phyloP scores from a whole-genome alignment of 2,797 vertebrate species.

The Cyclopterus lumpus region DNA sequence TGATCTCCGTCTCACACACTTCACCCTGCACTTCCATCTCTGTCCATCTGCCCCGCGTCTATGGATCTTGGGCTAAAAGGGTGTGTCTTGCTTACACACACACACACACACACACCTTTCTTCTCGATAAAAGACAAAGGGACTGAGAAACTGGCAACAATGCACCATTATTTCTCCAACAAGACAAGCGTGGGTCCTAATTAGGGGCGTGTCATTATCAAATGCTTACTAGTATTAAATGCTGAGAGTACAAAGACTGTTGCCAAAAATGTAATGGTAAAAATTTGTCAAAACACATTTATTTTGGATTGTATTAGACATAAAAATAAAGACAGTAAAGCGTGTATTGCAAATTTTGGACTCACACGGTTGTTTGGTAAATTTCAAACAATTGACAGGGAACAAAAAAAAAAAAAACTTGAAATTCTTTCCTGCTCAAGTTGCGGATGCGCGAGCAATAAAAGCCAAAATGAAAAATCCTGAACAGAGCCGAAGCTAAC shows the following conservation, averaged over 20 bases:
- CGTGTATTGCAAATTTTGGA: not conserved
- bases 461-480: not conserved
- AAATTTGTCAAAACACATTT: not conserved
- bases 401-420: not conserved
- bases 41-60: constrained; percentile 71
- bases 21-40: constrained; percentile 66
- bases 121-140: constrained; percentile 52
- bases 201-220: not conserved
- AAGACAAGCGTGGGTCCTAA: constrained; percentile 10
- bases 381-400: not conserved
- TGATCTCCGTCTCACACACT: constrained; percentile 76
- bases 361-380: not conserved
- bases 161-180: constrained; percentile 24
- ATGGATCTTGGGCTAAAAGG: constrained; percentile 59
- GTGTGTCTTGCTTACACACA: constrained; percentile 47
- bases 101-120: constrained; percentile 40
- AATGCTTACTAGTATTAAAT: constrained; percentile 13
- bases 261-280: not conserved
- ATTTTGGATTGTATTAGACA: not conserved
- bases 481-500: not conserved
- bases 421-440: not conserved
- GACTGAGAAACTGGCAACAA: constrained; percentile 31
- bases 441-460: not conserved
- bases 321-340: not conserved
- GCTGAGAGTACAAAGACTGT: not conserved